Base-by-base conservation (phyloP, 30 jellyfish, hydroid and myxozoan genomes). In the Aurelia aurita complex sp. Pacific region DNA sequence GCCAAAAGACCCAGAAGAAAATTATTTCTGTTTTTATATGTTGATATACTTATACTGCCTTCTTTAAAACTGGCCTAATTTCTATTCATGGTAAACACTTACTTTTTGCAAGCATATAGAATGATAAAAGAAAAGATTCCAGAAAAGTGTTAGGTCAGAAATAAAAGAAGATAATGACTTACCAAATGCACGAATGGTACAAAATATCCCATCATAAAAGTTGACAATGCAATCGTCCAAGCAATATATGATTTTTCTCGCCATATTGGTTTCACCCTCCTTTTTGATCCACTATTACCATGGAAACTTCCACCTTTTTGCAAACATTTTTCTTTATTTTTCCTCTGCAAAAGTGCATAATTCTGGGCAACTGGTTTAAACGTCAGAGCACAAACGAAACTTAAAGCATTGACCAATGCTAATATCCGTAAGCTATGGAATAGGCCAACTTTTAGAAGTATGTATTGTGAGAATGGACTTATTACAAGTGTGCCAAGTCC, bases 131-230 rank as follows among this genome's bases (percentile, higher is more conserved):
- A 23, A 61, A 61, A 3, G 10, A 61, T 15, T 17, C 0, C 33
- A n/a, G 32, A 61, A 61, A 61, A 61, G 13, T 9, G 70, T 0
- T 9, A 61, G 36, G 15, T 17, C 38, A 61, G 70, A 61, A 61
- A 61, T 61, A 61, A 12, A 69, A 6, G 33, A 46, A n/a, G n/a
- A n/a, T 9, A 1, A 12, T 19, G 15, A 76, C 98, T 81, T 81
- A 91, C 98, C 90, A 91, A 50, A 64, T 91, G 98, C 10, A 91
- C 98, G 63, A 91, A 91, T 7, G 99, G 99, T 12, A 95, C 99
- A 82, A 95, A 95, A 76, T 95, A 95, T 13, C 99, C 99, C 60
- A 95, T 90, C 96, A 95, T 95, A 76, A 89, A 88, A 40, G 92
- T 82, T 19, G 99, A 86, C 53, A 95, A 42, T 2, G 96, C 97